Evolutionary conservation across 2,888 invertebrate genomes (phyloP), one percentile per base, ranked within the genome.

Genomic region (Gari tellinella): DNA sequence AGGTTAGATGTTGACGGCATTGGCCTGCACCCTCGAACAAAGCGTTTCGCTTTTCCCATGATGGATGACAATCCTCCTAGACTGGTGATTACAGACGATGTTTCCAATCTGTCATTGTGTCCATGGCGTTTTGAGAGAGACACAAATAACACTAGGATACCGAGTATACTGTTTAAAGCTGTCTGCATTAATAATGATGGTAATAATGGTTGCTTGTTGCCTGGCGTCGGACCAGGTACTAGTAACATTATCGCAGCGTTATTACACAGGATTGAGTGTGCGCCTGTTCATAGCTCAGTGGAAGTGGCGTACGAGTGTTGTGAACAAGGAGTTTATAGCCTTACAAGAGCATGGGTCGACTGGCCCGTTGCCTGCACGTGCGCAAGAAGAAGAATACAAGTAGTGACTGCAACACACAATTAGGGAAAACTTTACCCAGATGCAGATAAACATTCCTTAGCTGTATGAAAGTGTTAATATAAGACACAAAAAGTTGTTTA

Each of bases 181-280:
- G 67, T 63, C 26, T 78, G 78, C 37, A 12, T 17, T 17, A 53
- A 58, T 48, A 62, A 67, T 25, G 45, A 63, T 25, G 72, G 68
- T 8, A 49, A 72, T 41, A 70, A 72, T 25, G 49, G 25, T 4
- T 78, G 78, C 49, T 48, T 70, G 51, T 56, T 51, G 12, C 41
- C 51, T 4, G 69, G 66, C 41, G 45, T 66, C 14, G 41, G 49
- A 26, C n/a, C n/a, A n/a, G n/a, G n/a, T n/a, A 48, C 55, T 5
- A 43, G 40, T 21, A 19, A 41, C 25, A 37, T 53, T 23, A 51
- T 38, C 46, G 40, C 40, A 19, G 55, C 15, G n/a, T 38, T 69
- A 0, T 19, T 66, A 21, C 37, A 52, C 19, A 58, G 70, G 19
- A 78, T 73, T 0, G 78, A 73, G 40, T 78, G 78, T 65, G 78